These are phyloP conservation scores for Phyllotreta striolata DNA, from an alignment of 2,888 invertebrate species.

Conservation along the genomic window DNA sequence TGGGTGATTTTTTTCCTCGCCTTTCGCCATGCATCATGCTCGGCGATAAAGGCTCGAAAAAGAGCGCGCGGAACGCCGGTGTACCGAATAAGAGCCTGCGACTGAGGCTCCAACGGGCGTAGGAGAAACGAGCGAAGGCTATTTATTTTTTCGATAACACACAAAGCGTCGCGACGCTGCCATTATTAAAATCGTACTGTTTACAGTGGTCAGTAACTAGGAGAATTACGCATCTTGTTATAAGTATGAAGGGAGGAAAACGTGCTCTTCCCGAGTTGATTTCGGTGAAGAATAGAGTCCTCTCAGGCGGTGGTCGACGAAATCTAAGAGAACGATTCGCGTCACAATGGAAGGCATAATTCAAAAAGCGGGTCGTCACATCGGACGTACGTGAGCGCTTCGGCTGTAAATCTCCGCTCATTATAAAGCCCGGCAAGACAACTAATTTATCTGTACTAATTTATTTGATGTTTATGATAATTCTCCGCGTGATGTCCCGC, in stretches of 20 bases:
- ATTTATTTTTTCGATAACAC: slow-evolving; percentile 48
- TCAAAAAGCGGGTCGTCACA: slow-evolving; percentile 50
- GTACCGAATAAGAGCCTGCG: slow-evolving; percentile 35
- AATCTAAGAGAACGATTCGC: slow-evolving; percentile 54
- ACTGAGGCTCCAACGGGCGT: slow-evolving; percentile 13
- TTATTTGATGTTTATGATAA: slow-evolving; percentile 60
- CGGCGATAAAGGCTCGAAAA: slow-evolving; percentile 49
- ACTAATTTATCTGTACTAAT: slow-evolving; percentile 60
- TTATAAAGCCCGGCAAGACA: slow-evolving; percentile 56
- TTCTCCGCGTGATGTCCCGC: slow-evolving; percentile 52
- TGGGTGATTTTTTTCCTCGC: slow-evolving; percentile 50
- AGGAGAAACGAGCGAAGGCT: slow-evolving; percentile 38
- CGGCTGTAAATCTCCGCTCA: slow-evolving; percentile 56
- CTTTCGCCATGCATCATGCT: slow-evolving; percentile 48
- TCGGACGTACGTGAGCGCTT: slow-evolving; percentile 45
- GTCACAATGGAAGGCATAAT: slow-evolving; percentile 60
- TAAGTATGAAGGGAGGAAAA: background rate
- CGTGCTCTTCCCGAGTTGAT: background rate
- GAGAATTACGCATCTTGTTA: too few species aligned
- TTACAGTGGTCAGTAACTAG: too few species aligned
- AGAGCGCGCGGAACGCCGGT: slow-evolving; percentile 27
- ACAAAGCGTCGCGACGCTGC: slow-evolving; percentile 1
- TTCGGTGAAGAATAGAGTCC: slow-evolving; percentile 1
- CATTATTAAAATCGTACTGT: too few species aligned
- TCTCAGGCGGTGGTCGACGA: slow-evolving; percentile 24